Evolutionary conservation across 2,113 vertebrate genomes (phyloP), one percentile per base, ranked within the genome.

Genomic region (Hystrix cristata): DNA sequence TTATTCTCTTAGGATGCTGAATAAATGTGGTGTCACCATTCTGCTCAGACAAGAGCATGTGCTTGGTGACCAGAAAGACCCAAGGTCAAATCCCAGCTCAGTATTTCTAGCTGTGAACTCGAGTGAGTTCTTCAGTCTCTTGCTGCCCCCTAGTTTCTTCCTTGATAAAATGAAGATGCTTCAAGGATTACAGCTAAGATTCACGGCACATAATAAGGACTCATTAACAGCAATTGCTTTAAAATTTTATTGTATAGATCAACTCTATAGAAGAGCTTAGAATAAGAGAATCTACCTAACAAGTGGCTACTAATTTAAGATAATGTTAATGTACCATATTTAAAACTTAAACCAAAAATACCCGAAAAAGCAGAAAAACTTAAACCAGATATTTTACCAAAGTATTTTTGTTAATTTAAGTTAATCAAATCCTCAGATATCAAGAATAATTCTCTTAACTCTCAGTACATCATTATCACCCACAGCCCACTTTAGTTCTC

Each of bases 391-490:
- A 81, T 89, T 94, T 94, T 74, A 85, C 18, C 51, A 51, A 87
- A 76, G 14, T 43, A 1, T 67, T 83, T 89, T 94, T 88, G 79
- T 91, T 65, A 84, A 83, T 87, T 67, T 95, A 71, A 79, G 21
- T 95, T 34, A 48, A 79, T 78, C 95, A 91, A 87, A 64, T 43
- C 29, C 38, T 64, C 83, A 78, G n/a, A 85, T 69, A n/a, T 72
- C 79, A 96, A 93, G 57, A 87, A 95, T 72, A 82, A 72, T 72
- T 78, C 29, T 79, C 55, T 92, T 71, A 51, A 76, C 46, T 14
- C 31, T 95, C 78, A 38, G 10, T 62, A 13, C 53, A 62, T 27
- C 60, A 88, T 27, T 62, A 93, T 25, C 31, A 90, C 25, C 18
- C 62, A 95, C 3, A 65, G 80, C 25, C 21, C 57, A 90, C 46